Evolutionary conservation across 2,888 invertebrate species (phyloP).

Genomic region (Cephonodes hylas): DNA sequence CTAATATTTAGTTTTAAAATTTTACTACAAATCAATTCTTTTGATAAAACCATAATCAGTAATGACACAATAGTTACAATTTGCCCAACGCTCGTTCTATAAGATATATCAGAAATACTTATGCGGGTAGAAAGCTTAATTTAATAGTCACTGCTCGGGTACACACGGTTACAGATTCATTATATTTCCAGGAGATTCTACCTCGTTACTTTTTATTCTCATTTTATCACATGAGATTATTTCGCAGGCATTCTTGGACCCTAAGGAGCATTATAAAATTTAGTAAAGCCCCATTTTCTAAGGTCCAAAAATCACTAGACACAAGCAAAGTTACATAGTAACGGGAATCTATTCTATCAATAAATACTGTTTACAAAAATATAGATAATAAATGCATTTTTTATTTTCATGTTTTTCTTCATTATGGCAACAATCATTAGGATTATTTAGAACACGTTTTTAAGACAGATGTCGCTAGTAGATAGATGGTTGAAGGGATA

Average conservation of each 20-base stretch:
- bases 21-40: too few species aligned
- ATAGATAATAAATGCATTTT: constrained; percentile 62
- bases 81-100: too few species aligned
- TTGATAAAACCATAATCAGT: too few species aligned
- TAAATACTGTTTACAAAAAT: constrained; percentile 59
- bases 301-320: neutral
- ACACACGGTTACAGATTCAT: neutral
- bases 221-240: too few species aligned
- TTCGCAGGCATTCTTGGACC: neutral
- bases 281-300: neutral
- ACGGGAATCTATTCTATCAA: neutral
- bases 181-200: neutral
- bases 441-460: neutral
- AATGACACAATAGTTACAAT: too few species aligned
- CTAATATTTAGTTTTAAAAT: too few species aligned
- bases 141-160: neutral
- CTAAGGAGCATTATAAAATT: too few species aligned
- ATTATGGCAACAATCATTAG: constrained; percentile 44
- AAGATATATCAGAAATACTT: neutral
- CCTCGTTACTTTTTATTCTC: too few species aligned
- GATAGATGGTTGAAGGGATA: neutral
- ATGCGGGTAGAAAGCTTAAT: neutral
- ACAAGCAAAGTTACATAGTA: neutral
- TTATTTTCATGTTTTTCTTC: constrained; percentile 37
- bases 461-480: neutral